A percentile compares a stretch with the other conserved stretches of the same genome.
These are phyloP conservation scores for Drosophila nigromelanica DNA, from an alignment of 1,140 invertebrate species.

Conservation along the genomic window DNA sequence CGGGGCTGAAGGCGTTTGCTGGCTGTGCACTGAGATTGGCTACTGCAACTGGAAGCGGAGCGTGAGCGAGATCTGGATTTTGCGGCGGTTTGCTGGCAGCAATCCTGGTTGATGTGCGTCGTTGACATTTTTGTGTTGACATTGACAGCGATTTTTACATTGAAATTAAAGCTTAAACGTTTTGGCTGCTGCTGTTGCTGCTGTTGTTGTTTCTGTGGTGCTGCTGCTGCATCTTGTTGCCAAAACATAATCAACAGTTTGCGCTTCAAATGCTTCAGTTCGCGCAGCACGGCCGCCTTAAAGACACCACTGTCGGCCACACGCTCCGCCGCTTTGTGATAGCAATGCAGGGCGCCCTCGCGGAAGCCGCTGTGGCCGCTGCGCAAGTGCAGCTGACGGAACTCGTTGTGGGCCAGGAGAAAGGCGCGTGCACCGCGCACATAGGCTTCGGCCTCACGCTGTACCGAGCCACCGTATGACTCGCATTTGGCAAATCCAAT, in stretches of 20 bases:
- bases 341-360: slow-evolving; percentile 76
- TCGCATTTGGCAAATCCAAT: slow-evolving; percentile 80
- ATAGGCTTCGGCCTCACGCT: slow-evolving; percentile 72
- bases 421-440: slow-evolving; percentile 73
- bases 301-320: slow-evolving; percentile 68
- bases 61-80: no score
- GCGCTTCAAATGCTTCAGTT: slow-evolving; percentile 61
- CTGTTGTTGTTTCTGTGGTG: slow-evolving; percentile 7
- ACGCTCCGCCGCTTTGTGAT: slow-evolving; percentile 66
- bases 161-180: slow-evolving; percentile 67
- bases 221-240: slow-evolving; percentile 49
- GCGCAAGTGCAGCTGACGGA: slow-evolving; percentile 50
- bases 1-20: no score
- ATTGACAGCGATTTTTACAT: slow-evolving; percentile 75
- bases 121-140: slow-evolving; percentile 65
- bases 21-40: no score
- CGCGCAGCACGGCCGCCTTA: slow-evolving; percentile 78
- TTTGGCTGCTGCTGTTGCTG: slow-evolving; percentile 30
- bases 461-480: slow-evolving; percentile 54
- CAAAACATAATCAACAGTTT: slow-evolving; percentile 71
- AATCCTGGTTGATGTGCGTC: slow-evolving; percentile 39
- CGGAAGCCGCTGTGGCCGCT: slow-evolving; percentile 55
- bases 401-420: slow-evolving; percentile 57
- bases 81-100: background rate
- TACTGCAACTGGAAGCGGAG: background rate